Evolutionary conservation across 2,113 vertebrate genomes (phyloP), one percentile per base, ranked within the genome.

Genomic region (Illadopsis cleaveri): DNA sequence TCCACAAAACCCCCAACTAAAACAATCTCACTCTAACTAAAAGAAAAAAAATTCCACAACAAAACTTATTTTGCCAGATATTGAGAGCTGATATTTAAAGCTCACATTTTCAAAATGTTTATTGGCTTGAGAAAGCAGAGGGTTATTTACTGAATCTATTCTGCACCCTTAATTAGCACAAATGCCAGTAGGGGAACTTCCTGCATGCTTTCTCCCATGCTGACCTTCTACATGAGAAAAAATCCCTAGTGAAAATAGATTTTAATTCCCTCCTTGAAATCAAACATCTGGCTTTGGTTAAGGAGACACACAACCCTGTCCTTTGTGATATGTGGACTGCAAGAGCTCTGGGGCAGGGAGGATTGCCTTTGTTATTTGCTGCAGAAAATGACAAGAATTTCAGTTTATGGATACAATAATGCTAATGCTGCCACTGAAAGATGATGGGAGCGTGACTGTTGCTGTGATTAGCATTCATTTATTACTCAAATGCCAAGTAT

Each of bases 101-200:
- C 81, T 75, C n/a, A 12, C 50, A 42, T 91, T 95, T 90, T 85
- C 42, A 85, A 87, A 94, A 96, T 47, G 38, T 88, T 95, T 91
- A 80, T n/a, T 77, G 87, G 50, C 87, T 93, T 91, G 71, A 87
- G 75, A 91, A 93, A 96, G 83, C 89, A 88, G 66, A 37, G 79
- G 42, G 12, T 66, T 93, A 95, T 91, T 95, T 93, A 93, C 71
- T 73, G 45, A 77, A 88, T 95, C 75, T 88, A 45, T 57, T 82
- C 87, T 86, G 70, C 33, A 85, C 56, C 79, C 85, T 94, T 66
- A 94, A 93, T 94, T 95, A 96, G 90, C 65, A 51, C 82, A 95
- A 92, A 95, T 75, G 57, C 57, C 94, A 94, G 80, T 54, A 91
- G 90, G 90, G 88, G 80, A 96, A 93, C 90, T 96, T 97, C 93